Conservation (phyloP, 2,888 invertebrate species). For the Andrena haemorrhoa region DNA sequence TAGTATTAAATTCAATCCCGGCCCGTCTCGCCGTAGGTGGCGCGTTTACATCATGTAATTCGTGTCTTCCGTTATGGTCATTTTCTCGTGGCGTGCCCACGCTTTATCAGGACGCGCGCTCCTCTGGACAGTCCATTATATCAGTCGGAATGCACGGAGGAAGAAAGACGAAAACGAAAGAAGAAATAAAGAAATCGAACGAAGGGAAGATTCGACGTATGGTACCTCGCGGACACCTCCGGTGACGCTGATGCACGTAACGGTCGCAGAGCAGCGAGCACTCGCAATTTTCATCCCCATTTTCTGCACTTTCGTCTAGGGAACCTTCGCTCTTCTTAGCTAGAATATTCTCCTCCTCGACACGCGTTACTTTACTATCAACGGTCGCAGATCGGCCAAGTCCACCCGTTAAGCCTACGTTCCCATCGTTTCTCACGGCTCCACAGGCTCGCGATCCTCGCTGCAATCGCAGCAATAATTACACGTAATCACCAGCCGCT, state of each 20-base stretch:
- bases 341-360: too few relatives aligned
- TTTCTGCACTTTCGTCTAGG: too few relatives aligned
- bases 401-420: not conserved
- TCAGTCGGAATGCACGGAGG: conserved; percentile 47
- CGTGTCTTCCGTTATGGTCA: conserved; percentile 76
- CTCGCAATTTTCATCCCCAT: too few relatives aligned
- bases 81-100: conserved; percentile 71
- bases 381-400: too few relatives aligned
- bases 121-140: conserved; percentile 58
- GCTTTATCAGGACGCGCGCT: conserved; percentile 70
- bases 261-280: too few relatives aligned
- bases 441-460: conserved; percentile 2
- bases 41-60: conserved; percentile 76
- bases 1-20: conserved; percentile 79
- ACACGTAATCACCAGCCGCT: conserved; percentile 36
- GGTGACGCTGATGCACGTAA: not conserved
- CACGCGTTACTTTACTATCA: too few relatives aligned
- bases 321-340: too few relatives aligned
- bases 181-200: conserved; percentile 29
- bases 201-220: conserved; percentile 7
- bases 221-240: not conserved
- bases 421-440: conserved; percentile 26
- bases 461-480: conserved; percentile 39
- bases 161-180: not conserved
- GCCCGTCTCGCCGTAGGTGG: conserved; percentile 77